Conservation (phyloP, 2,113 vertebrate genomes). For the Smithornis capensis region DNA sequence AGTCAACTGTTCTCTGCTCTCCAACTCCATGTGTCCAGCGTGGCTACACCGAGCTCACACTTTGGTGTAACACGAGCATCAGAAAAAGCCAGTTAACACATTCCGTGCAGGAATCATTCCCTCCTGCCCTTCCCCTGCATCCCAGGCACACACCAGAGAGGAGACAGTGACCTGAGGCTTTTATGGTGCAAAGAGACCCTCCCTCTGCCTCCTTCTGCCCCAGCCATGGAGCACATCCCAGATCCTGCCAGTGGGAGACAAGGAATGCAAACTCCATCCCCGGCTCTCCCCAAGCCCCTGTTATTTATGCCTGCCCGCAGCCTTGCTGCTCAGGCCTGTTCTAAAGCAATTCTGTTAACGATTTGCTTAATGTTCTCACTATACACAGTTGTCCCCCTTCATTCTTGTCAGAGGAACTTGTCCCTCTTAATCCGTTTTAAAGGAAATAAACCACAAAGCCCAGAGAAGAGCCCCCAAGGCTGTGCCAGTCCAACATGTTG, state of each 20-base stretch:
- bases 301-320: neutral
- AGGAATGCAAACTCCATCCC: neutral
- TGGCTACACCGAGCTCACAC: neutral
- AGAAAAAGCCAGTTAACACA: neutral
- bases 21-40: neutral
- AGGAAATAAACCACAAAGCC: conserved; percentile 46
- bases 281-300: neutral
- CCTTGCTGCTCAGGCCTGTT: neutral
- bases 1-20: neutral
- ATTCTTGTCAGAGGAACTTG: conserved; percentile 25
- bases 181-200: neutral
- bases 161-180: neutral
- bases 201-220: neutral
- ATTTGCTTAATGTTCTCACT: conserved; percentile 42
- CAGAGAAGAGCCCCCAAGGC: conserved; percentile 9
- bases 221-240: neutral
- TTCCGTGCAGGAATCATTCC: neutral
- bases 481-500: neutral
- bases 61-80: neutral
- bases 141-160: neutral
- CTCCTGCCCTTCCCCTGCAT: neutral
- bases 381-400: neutral
- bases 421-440: conserved; percentile 39
- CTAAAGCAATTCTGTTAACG: conserved; percentile 5
- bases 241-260: neutral